Evolutionary conservation across 2,797 vertebrate genomes (phyloP), one percentile per base, ranked within the genome.

Genomic region (Gambusia yucatana): DNA sequence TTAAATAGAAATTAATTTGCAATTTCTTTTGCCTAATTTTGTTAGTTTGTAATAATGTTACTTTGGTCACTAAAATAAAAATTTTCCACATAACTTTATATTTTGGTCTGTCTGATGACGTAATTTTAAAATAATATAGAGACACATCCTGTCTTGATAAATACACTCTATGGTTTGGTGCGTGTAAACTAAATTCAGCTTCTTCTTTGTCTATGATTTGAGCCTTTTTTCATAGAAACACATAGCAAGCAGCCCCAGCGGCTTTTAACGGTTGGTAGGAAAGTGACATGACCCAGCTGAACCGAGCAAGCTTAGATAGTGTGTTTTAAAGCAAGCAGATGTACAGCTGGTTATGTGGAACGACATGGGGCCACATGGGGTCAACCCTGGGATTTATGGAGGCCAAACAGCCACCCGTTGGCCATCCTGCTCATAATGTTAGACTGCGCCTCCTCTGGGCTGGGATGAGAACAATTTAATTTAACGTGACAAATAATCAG

Each of bases 391-490:
- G 82, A 82, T 92, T 87, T 92, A 89, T 73, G 41, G 71, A 72
- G 89, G 91, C 87, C 86, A 91, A 89, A 86, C 79, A 55, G 75
- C 76, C 76, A 83, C 84, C 71, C 57, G 47, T 48, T 70, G 30
- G 41, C 86, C 75, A 82, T 73, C 72, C 81, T 74, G 73, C 57
- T 76, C 28, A n/a, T 22, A 76, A 55, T 36, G 70, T 83, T 70
- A 55, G 78, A 78, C 9, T 52, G 52, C 36, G 69, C 25, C 39
- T 75, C 84, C 67, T 48, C 22, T 25, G 80, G 89, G 76, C 28
- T 52, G 11, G 44, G 75, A 67, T 91, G 85, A 88, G 84, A 87
- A 89, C 77, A 88, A 92, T 78, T 80, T 75, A 88, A 92, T 78
- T 80, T 75, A 90, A 84, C 25, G 79, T 88, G 88, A 91, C 87